Conservation (phyloP, 2,113 vertebrate genomes). For the Hippocampus zosterae region DNA sequence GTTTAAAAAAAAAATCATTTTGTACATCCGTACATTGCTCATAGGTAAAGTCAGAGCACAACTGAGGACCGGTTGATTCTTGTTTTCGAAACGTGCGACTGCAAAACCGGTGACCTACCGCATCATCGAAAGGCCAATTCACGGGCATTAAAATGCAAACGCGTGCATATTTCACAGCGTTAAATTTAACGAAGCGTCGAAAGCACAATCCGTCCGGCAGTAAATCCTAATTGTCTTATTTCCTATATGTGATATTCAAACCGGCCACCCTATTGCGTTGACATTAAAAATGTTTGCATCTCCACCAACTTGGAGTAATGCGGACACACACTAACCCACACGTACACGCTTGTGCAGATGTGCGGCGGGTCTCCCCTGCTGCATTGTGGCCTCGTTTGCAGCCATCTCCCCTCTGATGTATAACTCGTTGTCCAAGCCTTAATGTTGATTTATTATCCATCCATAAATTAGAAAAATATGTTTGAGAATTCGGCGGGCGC, state of each 20-base stretch:
- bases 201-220: constrained; percentile 71
- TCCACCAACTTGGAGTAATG: constrained; percentile 62
- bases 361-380: constrained; percentile 67
- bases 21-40: neutral
- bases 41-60: neutral
- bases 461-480: constrained; percentile 99
- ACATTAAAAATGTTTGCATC: constrained; percentile 70
- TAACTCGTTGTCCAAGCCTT: constrained; percentile 99
- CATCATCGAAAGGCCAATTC: constrained; percentile 71
- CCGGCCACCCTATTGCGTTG: constrained; percentile 63
- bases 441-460: constrained; percentile 99
- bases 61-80: neutral
- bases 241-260: constrained; percentile 72
- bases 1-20: neutral
- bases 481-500: constrained; percentile 94
- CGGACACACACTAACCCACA: constrained; percentile 20
- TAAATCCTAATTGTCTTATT: constrained; percentile 76
- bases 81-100: constrained; percentile 18
- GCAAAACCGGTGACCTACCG: constrained; percentile 67
- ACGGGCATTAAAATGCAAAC: constrained; percentile 78
- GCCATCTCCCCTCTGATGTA: constrained; percentile 96
- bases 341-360: constrained; percentile 52
- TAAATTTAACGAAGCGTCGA: constrained; percentile 81
- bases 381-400: constrained; percentile 88
- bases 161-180: constrained; percentile 74